Percentiles rank a stretch among this genome's conserved stretches.
These are phyloP conservation scores for Trichomalopsis sarcophagae DNA, from an alignment of 1,140 invertebrate genomes.

Conservation along the genomic window DNA sequence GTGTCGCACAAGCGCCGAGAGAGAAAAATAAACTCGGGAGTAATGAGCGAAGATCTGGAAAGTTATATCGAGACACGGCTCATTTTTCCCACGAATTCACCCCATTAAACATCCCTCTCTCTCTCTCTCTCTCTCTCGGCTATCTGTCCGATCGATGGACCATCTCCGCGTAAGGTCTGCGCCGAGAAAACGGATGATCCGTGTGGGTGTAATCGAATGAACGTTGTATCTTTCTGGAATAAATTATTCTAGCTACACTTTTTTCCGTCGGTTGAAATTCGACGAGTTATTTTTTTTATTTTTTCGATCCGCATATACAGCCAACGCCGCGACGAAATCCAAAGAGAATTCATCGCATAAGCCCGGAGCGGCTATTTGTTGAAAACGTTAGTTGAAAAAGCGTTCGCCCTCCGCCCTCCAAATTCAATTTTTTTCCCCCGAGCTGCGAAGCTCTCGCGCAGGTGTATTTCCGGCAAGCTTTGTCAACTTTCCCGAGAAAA, in stretches of 20 bases:
- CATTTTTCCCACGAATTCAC: conserved; percentile 74
- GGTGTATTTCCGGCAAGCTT: not conserved
- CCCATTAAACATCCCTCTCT: conserved; percentile 73
- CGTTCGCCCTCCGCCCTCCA: not conserved
- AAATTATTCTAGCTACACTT: not conserved
- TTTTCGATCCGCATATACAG: not conserved
- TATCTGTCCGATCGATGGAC: conserved; percentile 60
- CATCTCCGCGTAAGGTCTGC: no score
- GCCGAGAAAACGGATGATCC: not conserved
- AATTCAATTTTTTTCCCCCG: not conserved
- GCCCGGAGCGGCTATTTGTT: not conserved
- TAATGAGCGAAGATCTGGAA: not conserved
- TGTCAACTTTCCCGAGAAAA: not conserved
- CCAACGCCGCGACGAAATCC: not conserved
- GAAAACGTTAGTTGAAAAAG: not conserved
- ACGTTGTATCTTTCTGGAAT: not conserved
- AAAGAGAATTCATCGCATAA: conserved; percentile 1
- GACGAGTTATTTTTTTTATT: not conserved
- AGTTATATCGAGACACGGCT: conserved; percentile 52
- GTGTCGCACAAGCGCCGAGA: not conserved
- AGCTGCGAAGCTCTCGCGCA: not conserved
- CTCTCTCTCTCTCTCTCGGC: conserved; percentile 59
- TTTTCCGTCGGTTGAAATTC: not conserved
- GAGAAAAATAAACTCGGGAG: not conserved
- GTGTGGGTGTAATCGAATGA: not conserved